Evolutionary conservation across 2,888 invertebrate genomes (phyloP).

Genomic region (Melieria crassipennis): DNA sequence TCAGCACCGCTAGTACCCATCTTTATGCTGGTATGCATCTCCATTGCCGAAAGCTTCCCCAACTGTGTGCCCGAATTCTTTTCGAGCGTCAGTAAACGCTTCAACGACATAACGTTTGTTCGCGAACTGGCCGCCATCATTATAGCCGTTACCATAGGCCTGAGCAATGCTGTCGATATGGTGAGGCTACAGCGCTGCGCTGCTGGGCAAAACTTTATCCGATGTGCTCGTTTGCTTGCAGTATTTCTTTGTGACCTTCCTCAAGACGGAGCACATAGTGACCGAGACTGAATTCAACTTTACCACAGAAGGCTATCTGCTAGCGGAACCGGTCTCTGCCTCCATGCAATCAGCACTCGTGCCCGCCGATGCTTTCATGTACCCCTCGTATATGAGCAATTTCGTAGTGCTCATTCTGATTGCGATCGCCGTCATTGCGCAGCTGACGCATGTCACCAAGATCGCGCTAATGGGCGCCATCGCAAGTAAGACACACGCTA

Average conservation of each 20-base stretch:
- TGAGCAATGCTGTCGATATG: conserved; percentile 72
- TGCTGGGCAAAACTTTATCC: neutral
- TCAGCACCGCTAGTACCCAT: conserved; percentile 60
- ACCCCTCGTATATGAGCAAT: conserved; percentile 80
- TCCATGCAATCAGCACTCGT: conserved; percentile 50
- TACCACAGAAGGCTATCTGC: conserved; percentile 43
- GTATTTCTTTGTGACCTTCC: conserved; percentile 50
- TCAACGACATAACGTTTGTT: conserved; percentile 70
- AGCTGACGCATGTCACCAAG: conserved; percentile 77
- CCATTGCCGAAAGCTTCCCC: conserved; percentile 65
- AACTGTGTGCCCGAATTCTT: conserved; percentile 66
- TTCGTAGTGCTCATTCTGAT: conserved; percentile 76
- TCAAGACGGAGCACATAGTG: conserved; percentile 52
- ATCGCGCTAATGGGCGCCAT: conserved; percentile 73
- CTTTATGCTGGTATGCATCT: conserved; percentile 61
- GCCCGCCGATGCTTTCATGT: conserved; percentile 56
- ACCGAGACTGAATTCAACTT: conserved; percentile 51
- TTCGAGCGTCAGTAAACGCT: conserved; percentile 68
- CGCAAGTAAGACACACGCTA: conserved; percentile 60
- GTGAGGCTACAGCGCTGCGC: conserved; percentile 63
- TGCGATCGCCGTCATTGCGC: conserved; percentile 76
- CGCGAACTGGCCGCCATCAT: conserved; percentile 70
- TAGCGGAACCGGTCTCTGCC: conserved; percentile 48
- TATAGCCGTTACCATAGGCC: conserved; percentile 70
- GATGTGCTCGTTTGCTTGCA: conserved; percentile 25